Base-by-base conservation (phyloP, 2,888 invertebrate species). In the Cantharis rufa region DNA sequence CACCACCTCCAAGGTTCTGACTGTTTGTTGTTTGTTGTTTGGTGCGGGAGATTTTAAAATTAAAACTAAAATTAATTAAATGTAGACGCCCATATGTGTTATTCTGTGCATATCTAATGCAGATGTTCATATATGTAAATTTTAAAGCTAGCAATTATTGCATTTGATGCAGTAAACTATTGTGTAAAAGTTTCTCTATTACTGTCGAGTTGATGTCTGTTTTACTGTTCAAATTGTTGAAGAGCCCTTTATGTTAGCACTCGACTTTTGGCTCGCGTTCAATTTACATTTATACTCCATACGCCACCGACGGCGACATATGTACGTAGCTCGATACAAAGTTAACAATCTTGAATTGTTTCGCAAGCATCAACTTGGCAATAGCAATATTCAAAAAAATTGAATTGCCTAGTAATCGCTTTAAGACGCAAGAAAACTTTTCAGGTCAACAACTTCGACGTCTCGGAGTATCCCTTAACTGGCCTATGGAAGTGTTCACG, bases 401-500 rank as follows among this genome's bases (percentile, higher is more conserved):
- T 3, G 32, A 32, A 32, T 32, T 13, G 32, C 27, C 10, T 5
- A 10, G 27, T 27, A 27, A 27, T 10, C 27, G 21, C 5, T 10
- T 27, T 27, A 10, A 27, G 10, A 27, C 10, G 28, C 11, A 28
- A 28, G 3, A 2, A 48, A 48, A 48, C 13, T 13, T 32, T 32
- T 32, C 64, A 87, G 87, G 81, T 62, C 78, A 94, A 71, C 99
- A 99, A 87, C 90, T 99, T 15, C 93, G 93, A 76, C 92, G 92
- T 10, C 89, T 99, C 72, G 99, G 99, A 2, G 94, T 97, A 0
- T 97, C 98, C 0, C 93, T 96, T 82, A 98, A 99, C 89, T 99
- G 99, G 99, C 93, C 94, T 21, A 92, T 97, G 70, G 96, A 94
- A 2, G 93, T 95, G 16, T 99, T 99, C 89, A 99, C 99, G 0